These are phyloP conservation scores for Spodoptera picta DNA, from an alignment of 2,888 invertebrate species.

Conservation along the genomic window DNA sequence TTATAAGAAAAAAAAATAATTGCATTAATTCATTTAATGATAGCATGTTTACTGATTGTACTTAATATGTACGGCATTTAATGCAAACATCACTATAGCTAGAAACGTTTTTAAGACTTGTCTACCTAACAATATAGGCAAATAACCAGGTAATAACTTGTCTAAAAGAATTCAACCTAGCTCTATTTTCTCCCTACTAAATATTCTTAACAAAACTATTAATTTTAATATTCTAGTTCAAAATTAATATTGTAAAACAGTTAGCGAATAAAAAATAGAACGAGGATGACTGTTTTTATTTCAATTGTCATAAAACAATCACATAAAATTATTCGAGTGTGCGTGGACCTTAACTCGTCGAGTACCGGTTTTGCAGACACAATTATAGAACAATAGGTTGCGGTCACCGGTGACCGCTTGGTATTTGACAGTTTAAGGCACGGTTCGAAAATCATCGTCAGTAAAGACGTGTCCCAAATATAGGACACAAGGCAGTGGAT, in stretches of 20 bases:
- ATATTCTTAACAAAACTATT: conserved; percentile 1
- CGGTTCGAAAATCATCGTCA: conserved; percentile 13
- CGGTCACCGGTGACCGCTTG: too few relatives aligned
- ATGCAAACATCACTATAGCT: conserved; percentile 29
- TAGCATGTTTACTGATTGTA: conserved; percentile 68
- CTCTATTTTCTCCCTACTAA: conserved; percentile 19
- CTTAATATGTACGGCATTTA: conserved; percentile 70
- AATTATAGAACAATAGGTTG: too few relatives aligned
- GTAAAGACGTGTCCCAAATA: not conserved
- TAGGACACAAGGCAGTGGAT: conserved; percentile 51
- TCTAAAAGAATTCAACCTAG: conserved; percentile 12
- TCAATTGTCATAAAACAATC: conserved; percentile 39
- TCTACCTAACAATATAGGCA: conserved; percentile 33
- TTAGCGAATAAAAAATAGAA: conserved; percentile 27
- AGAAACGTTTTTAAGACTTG: conserved; percentile 28
- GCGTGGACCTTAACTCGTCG: conserved; percentile 46
- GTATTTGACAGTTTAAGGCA: too few relatives aligned
- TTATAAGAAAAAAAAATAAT: conserved; percentile 67
- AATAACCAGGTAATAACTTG: conserved; percentile 23
- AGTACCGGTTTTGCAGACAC: too few relatives aligned
- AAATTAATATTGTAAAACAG: conserved; percentile 16
- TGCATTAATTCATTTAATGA: conserved; percentile 71
- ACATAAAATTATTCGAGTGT: conserved; percentile 72
- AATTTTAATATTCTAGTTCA: conserved; percentile 16
- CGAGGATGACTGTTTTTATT: conserved; percentile 20